phyloP scores from a whole-genome alignment of 1,140 invertebrate genomes.

The Ectropis grisescens region DNA sequence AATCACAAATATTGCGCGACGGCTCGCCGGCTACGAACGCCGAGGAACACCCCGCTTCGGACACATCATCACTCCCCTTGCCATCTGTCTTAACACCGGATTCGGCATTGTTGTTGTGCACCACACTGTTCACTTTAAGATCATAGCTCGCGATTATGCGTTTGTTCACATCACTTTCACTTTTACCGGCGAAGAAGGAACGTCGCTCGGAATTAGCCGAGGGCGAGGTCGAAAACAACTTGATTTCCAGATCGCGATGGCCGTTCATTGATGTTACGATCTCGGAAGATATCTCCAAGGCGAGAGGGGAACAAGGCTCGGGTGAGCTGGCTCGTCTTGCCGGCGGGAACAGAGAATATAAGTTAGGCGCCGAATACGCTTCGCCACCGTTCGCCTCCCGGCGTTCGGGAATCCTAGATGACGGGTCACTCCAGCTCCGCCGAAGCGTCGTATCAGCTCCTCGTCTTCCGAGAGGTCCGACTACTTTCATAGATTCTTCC shows the following conservation, averaged over 20 bases:
- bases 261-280: conserved; percentile 84
- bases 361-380: conserved; percentile 41
- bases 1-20: conserved; percentile 62
- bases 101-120: conserved; percentile 42
- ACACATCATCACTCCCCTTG: conserved; percentile 44
- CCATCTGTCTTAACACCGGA: conserved; percentile 33
- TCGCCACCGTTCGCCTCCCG: conserved; percentile 44
- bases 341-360: conserved; percentile 70
- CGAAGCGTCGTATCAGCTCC: conserved; percentile 64
- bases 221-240: conserved; percentile 77
- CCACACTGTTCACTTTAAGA: conserved; percentile 52
- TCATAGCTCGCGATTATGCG: conserved; percentile 38
- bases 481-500: conserved; percentile 63
- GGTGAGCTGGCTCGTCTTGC: conserved; percentile 59
- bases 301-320: conserved; percentile 44
- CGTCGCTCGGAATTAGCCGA: conserved; percentile 49
- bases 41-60: conserved; percentile 35
- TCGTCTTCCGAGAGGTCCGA: conserved; percentile 40
- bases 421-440: conserved; percentile 76
- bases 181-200: conserved; percentile 59
- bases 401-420: conserved; percentile 48
- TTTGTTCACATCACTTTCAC: conserved; percentile 60
- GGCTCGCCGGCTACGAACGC: conserved; percentile 28
- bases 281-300: conserved; percentile 80
- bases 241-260: conserved; percentile 83